Percentiles rank a stretch among this genome's conserved stretches.
These are phyloP conservation scores for Lepidurus packardi DNA, from an alignment of 1,140 invertebrate species.

Conservation along the genomic window DNA sequence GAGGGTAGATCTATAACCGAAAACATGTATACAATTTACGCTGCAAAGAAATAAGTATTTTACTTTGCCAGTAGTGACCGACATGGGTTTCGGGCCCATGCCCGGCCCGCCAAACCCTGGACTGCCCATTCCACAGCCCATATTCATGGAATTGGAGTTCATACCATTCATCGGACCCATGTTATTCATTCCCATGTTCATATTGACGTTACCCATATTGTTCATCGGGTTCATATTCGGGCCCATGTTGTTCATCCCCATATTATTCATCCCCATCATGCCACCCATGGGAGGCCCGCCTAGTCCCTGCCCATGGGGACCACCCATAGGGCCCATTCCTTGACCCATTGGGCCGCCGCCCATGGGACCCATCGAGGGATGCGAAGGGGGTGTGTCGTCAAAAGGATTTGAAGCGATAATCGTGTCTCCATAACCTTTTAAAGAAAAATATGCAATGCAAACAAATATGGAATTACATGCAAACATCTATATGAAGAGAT, in stretches of 20 bases:
- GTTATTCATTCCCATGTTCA: slow-evolving; percentile 39
- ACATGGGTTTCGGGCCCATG: slow-evolving; percentile 63
- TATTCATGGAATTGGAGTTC: slow-evolving; percentile 36
- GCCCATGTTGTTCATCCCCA: slow-evolving; percentile 38
- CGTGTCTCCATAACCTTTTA: slow-evolving; percentile 73
- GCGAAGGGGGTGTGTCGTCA: slow-evolving; percentile 71
- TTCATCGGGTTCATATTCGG: slow-evolving; percentile 38
- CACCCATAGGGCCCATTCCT: slow-evolving; percentile 43
- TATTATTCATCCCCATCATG: slow-evolving; percentile 37
- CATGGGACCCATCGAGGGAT: slow-evolving; percentile 45
- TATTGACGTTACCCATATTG: slow-evolving; percentile 39
- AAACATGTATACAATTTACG: neutral
- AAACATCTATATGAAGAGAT: slow-evolving; percentile 27
- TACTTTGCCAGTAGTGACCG: slow-evolving; percentile 82
- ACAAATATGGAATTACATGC: neutral
- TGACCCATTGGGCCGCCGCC: slow-evolving; percentile 46
- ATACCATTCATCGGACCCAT: slow-evolving; percentile 34
- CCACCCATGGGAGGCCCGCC: slow-evolving; percentile 57
- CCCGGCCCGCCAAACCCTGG: slow-evolving; percentile 39
- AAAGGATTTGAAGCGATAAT: slow-evolving; percentile 93
- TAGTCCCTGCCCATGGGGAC: slow-evolving; percentile 49
- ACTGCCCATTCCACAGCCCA: slow-evolving; percentile 45
- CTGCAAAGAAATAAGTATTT: slow-evolving; percentile 33
- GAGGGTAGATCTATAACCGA: slow-evolving; percentile 67
- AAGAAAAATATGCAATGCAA: slow-evolving; percentile 32